These are phyloP conservation scores for Flexamia atlantica DNA, from an alignment of 2,888 invertebrate species.

Conservation along the genomic window DNA sequence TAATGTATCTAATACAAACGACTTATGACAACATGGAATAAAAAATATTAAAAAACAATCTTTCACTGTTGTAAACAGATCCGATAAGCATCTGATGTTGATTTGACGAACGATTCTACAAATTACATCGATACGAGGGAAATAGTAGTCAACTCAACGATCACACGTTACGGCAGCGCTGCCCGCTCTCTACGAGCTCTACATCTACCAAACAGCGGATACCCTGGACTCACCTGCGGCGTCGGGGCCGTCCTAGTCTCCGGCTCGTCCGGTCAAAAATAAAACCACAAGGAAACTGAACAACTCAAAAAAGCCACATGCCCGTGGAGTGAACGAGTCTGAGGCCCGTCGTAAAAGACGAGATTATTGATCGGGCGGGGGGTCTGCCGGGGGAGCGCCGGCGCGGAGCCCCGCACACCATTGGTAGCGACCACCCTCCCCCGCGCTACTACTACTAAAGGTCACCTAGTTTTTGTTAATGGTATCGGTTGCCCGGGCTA, in stretches of 20 bases:
- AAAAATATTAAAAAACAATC: too few species aligned
- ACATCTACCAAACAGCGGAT: not conserved
- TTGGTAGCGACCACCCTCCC: slow-evolving; percentile 43
- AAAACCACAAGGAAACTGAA: slow-evolving; percentile 55
- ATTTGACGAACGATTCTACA: not conserved
- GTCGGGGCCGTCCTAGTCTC: slow-evolving; percentile 16
- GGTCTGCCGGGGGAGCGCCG: slow-evolving; percentile 28
- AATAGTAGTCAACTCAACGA: not conserved
- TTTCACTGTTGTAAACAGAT: too few species aligned
- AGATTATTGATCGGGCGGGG: slow-evolving; percentile 55
- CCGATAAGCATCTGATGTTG: not conserved
- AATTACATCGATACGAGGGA: not conserved
- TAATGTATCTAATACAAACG: too few species aligned
- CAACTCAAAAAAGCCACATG: slow-evolving; percentile 61
- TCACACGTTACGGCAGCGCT: not conserved
- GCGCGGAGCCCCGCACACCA: not conserved
- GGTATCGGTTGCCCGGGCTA: slow-evolving; percentile 37
- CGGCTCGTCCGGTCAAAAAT: slow-evolving; percentile 17
- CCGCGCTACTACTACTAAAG: slow-evolving; percentile 47
- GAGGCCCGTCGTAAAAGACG: slow-evolving; percentile 54
- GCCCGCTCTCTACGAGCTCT: too few species aligned
- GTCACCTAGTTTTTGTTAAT: slow-evolving; percentile 59
- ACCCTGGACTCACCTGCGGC: slow-evolving; percentile 21
- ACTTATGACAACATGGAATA: too few species aligned
- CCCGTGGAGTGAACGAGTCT: slow-evolving; percentile 54